Percentiles rank a stretch among this genome's conserved stretches.
Conservation (phyloP, 2,888 invertebrate species). For the Callyntrura guangdongensis region DNA sequence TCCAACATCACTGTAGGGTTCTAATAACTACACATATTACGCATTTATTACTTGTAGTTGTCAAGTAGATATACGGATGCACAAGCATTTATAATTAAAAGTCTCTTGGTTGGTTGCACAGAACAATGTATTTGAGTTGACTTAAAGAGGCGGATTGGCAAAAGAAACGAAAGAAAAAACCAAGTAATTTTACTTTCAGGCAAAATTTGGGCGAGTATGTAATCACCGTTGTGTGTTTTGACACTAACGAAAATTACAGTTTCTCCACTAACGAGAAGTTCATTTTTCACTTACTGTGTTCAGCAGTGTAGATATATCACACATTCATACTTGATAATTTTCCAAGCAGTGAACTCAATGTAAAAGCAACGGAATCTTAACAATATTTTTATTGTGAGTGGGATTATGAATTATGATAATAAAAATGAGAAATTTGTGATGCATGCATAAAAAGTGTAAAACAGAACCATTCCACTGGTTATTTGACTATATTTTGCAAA, state of each 20-base stretch:
- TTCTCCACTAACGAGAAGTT: slow-evolving; percentile 45
- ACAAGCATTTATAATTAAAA: not conserved
- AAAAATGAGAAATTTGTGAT: slow-evolving; percentile 15
- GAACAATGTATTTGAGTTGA: not conserved
- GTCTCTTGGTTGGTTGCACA: not conserved
- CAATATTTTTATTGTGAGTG: not conserved
- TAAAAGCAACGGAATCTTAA: not conserved
- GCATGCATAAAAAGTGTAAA: not conserved
- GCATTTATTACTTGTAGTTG: not conserved
- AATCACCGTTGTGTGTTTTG: not conserved
- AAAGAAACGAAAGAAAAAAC: not conserved
- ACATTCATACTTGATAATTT: not conserved
- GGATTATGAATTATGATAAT: not conserved
- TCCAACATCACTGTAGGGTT: not conserved
- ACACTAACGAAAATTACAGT: not conserved
- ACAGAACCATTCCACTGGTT: slow-evolving; percentile 8
- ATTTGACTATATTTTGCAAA: slow-evolving; percentile 12
- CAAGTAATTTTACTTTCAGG: not conserved
- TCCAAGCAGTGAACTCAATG: slow-evolving; percentile 22
- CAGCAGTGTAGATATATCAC: not conserved
- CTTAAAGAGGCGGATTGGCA: not conserved
- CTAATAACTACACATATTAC: not conserved
- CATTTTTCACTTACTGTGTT: not conserved
- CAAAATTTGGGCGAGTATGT: not conserved
- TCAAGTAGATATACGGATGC: not conserved